Percentiles rank a stretch among this genome's conserved stretches.
Evolutionary conservation across 1,140 invertebrate genomes (phyloP).

Genomic region (Aphidius ervi): DNA sequence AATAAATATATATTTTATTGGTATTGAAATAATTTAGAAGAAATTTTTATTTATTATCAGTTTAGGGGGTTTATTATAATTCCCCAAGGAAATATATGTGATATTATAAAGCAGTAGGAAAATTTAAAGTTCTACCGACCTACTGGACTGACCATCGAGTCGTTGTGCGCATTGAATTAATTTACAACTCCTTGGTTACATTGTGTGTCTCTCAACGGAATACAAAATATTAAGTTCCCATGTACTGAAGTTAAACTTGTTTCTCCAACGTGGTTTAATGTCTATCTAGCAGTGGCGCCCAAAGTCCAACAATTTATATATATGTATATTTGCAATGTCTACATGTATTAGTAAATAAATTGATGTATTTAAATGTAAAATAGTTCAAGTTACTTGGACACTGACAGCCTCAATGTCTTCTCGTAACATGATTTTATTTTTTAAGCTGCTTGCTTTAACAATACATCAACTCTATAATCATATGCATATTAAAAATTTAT

Average conservation of each 20-base stretch:
- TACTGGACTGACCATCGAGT: conserved; percentile 28
- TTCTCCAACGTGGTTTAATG: not conserved
- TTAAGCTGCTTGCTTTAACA: no score
- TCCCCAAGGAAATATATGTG: not conserved
- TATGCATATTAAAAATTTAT: no score
- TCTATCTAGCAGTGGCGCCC: not conserved
- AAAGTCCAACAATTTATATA: not conserved
- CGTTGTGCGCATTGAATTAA: conserved; percentile 37
- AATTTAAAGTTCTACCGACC: conserved; percentile 24
- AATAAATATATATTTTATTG: no score
- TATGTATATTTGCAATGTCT: not conserved
- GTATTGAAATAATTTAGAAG: no score
- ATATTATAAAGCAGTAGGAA: not conserved
- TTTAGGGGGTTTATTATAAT: no score
- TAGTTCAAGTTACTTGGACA: no score
- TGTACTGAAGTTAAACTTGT: conserved; percentile 5
- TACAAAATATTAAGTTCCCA: conserved; percentile 41
- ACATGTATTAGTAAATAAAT: not conserved
- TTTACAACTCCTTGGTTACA: conserved; percentile 35
- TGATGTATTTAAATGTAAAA: no score
- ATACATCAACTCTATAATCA: no score
- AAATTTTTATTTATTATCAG: no score
- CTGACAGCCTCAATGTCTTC: no score
- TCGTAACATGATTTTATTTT: no score
- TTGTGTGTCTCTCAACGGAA: conserved; percentile 29